phyloP scores from a whole-genome alignment of 2,888 invertebrate genomes.

The Drosophila limbata region DNA sequence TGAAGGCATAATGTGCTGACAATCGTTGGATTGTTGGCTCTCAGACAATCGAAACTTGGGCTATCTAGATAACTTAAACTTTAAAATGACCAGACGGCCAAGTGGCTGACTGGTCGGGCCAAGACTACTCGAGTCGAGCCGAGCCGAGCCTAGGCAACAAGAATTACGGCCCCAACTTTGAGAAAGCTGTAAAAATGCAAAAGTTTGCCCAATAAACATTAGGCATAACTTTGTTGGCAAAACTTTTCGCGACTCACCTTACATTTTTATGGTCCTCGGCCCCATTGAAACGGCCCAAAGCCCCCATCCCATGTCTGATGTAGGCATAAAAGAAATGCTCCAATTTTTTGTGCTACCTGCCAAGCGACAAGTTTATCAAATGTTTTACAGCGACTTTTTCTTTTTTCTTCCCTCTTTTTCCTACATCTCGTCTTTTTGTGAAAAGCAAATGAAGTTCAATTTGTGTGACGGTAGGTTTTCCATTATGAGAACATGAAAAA shows the following conservation, averaged over 20 bases:
- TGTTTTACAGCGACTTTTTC: slow-evolving; percentile 46
- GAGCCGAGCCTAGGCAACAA: slow-evolving; percentile 52
- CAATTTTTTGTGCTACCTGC: slow-evolving; percentile 45
- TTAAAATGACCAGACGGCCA: slow-evolving; percentile 68
- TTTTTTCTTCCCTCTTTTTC: background rate
- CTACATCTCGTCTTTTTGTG: slow-evolving; percentile 8
- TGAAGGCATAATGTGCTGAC: slow-evolving; percentile 71
- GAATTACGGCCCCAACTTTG: slow-evolving; percentile 56
- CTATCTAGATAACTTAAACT: slow-evolving; percentile 73
- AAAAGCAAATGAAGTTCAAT: slow-evolving; percentile 59
- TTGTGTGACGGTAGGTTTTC: slow-evolving; percentile 40
- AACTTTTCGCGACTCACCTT: slow-evolving; percentile 62
- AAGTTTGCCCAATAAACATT: slow-evolving; percentile 78
- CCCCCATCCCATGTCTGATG: background rate
- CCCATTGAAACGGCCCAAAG: slow-evolving; percentile 13
- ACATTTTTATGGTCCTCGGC: slow-evolving; percentile 41
- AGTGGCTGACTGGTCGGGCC: slow-evolving; percentile 1
- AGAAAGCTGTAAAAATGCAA: slow-evolving; percentile 75
- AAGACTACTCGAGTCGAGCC: slow-evolving; percentile 1
- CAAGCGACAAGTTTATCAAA: slow-evolving; percentile 74
- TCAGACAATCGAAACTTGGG: slow-evolving; percentile 42
- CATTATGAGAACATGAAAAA: slow-evolving; percentile 37
- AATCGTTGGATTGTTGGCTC: slow-evolving; percentile 61
- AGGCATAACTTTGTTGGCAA: slow-evolving; percentile 66
- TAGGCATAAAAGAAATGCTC: slow-evolving; percentile 54